Evolutionary conservation across 2,113 vertebrate species (phyloP).

Genomic region (Chionodraco myersi): DNA sequence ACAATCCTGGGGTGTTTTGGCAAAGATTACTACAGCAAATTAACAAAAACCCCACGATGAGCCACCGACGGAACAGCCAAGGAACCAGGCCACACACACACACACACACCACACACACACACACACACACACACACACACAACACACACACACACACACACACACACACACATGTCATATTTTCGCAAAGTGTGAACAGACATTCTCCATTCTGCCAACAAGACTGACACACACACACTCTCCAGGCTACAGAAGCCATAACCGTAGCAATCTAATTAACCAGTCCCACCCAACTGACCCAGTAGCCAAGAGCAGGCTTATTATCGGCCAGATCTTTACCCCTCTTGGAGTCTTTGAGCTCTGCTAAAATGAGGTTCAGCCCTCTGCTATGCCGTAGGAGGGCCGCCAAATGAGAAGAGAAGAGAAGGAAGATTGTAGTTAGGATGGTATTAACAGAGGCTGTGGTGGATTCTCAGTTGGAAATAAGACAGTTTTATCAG

Average conservation of each 20-base stretch:
- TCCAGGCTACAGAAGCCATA: slow-evolving; percentile 49
- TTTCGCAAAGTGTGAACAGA: slow-evolving; percentile 47
- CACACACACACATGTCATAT: neutral
- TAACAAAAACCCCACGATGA: slow-evolving; percentile 70
- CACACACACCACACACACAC: no score
- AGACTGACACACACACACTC: slow-evolving; percentile 36
- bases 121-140: slow-evolving; percentile 8
- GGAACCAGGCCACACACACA: slow-evolving; percentile 29
- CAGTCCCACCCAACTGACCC: slow-evolving; percentile 65
- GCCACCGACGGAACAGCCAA: slow-evolving; percentile 41
- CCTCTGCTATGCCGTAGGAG: slow-evolving; percentile 8
- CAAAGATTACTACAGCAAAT: slow-evolving; percentile 72
- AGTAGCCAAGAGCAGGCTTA: slow-evolving; percentile 54
- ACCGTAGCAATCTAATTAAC: slow-evolving; percentile 71
- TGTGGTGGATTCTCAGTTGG: neutral
- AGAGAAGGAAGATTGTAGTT: neutral
- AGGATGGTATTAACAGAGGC: slow-evolving; percentile 11
- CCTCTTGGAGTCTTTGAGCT: slow-evolving; percentile 10
- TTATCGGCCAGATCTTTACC: slow-evolving; percentile 51
- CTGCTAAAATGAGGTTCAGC: slow-evolving; percentile 49
- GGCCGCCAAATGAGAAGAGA: neutral
- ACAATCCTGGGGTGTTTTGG: slow-evolving; percentile 73
- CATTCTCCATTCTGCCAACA: slow-evolving; percentile 47
- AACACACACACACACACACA: neutral
- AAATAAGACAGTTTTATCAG: no score